Evolutionary conservation across 2,888 invertebrate genomes (phyloP).

Genomic region (Balanococcus diminutus): DNA sequence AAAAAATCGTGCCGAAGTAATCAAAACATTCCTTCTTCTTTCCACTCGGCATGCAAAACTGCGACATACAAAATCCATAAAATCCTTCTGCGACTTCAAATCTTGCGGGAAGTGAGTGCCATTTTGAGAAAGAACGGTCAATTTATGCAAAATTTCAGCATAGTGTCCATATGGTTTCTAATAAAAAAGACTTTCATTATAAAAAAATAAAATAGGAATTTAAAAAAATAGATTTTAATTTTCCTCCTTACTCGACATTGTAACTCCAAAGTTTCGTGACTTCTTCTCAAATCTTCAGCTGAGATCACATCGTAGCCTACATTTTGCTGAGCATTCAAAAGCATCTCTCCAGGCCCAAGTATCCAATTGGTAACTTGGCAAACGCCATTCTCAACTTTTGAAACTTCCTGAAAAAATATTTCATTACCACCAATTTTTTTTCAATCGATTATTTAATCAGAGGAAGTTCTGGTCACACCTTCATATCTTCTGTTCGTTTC

Average conservation of each 20-base stretch:
- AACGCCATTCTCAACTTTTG: constrained; percentile 69
- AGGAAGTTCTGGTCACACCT: constrained; percentile 59
- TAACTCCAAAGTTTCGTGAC: constrained; percentile 77
- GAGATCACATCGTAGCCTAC: constrained; percentile 75
- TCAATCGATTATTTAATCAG: not conserved
- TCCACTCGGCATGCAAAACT: constrained; percentile 78
- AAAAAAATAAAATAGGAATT: not conserved
- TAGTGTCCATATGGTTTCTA: constrained; percentile 79
- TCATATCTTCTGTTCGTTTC: constrained; percentile 67
- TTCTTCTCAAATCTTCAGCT: constrained; percentile 74
- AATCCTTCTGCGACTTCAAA: constrained; percentile 74
- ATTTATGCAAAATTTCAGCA: constrained; percentile 76
- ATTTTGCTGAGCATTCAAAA: constrained; percentile 72
- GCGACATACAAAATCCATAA: constrained; percentile 81
- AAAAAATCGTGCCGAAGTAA: constrained; percentile 77
- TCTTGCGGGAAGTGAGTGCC: constrained; percentile 65
- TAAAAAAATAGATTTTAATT: not conserved
- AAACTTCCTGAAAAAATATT: constrained; percentile 63
- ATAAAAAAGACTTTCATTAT: not conserved
- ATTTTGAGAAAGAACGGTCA: constrained; percentile 66
- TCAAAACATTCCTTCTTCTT: constrained; percentile 73
- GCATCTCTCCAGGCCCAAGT: constrained; percentile 75
- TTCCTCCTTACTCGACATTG: constrained; percentile 69
- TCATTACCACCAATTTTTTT: not conserved
- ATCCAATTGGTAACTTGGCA: constrained; percentile 80